Evolutionary conservation across 2,888 invertebrate genomes (phyloP).

Genomic region (Cerastis leucographa): DNA sequence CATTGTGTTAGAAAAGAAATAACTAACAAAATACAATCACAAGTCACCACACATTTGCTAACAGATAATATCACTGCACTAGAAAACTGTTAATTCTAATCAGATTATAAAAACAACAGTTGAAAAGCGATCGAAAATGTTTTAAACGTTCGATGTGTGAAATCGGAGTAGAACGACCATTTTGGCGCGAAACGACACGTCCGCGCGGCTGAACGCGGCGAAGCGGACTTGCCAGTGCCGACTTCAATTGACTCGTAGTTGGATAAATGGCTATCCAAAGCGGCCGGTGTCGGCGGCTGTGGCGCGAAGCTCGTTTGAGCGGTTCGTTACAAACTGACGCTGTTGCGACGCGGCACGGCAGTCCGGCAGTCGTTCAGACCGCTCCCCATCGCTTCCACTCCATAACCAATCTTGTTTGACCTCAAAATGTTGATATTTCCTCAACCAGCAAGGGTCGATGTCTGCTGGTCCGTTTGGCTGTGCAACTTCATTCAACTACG

Average conservation of each 20-base stretch:
- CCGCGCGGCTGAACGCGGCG: slow-evolving; percentile 73
- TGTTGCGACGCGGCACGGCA: slow-evolving; percentile 72
- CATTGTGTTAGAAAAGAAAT: slow-evolving; percentile 81
- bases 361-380: slow-evolving; percentile 50
- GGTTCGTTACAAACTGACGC: slow-evolving; percentile 49
- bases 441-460: slow-evolving; percentile 30
- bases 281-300: slow-evolving; percentile 50
- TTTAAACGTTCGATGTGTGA: slow-evolving; percentile 65
- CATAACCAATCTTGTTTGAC: slow-evolving; percentile 41
- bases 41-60: slow-evolving; percentile 75
- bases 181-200: slow-evolving; percentile 78
- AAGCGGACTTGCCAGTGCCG: slow-evolving; percentile 70
- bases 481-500: slow-evolving; percentile 39
- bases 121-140: slow-evolving; percentile 63
- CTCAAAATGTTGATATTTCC: slow-evolving; percentile 42
- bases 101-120: slow-evolving; percentile 76
- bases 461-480: slow-evolving; percentile 7
- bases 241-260: not conserved
- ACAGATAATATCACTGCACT: slow-evolving; percentile 75
- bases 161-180: slow-evolving; percentile 75
- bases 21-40: slow-evolving; percentile 72
- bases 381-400: slow-evolving; percentile 30
- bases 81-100: slow-evolving; percentile 77
- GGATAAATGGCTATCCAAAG: slow-evolving; percentile 50
- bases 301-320: slow-evolving; percentile 64